Percentiles rank a stretch among this genome's conserved stretches.
Conservation (phyloP, 37 sponge, comb jelly and placozoan species). For the Geodia barretti region DNA sequence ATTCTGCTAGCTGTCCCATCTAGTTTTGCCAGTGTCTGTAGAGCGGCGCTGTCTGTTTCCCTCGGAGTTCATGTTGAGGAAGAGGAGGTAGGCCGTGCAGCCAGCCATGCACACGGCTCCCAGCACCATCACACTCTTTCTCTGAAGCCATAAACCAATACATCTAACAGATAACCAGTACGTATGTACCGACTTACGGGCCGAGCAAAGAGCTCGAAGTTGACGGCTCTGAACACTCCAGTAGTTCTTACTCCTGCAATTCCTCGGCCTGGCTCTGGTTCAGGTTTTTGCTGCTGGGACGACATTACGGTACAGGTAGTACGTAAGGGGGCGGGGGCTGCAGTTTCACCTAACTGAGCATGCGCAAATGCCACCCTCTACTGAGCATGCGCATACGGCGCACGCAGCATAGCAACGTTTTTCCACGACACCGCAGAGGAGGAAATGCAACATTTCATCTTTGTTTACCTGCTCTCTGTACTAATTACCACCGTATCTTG, state of each 20-base stretch:
- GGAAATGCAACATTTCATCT: too few species aligned
- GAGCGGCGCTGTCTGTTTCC: not conserved
- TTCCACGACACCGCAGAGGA: too few species aligned
- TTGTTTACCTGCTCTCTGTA: too few species aligned
- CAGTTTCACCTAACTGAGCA: too few species aligned
- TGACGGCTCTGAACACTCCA: conserved; percentile 61
- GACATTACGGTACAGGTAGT: too few species aligned
- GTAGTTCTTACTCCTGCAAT: conserved; percentile 45
- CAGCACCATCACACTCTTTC: conserved; percentile 55
- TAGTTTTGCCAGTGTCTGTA: not conserved
- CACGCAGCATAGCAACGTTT: too few species aligned
- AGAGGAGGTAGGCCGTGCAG: conserved; percentile 36
- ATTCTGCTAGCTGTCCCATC: conserved; percentile 17
- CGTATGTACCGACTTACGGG: conserved; percentile 29
- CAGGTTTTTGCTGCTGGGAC: too few species aligned
- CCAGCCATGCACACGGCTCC: conserved; percentile 67
- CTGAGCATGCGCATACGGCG: too few species aligned
- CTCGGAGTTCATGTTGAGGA: conserved; percentile 56
- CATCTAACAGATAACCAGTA: not conserved
- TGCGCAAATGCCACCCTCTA: too few species aligned
- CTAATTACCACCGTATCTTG: too few species aligned
- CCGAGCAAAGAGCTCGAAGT: conserved; percentile 74
- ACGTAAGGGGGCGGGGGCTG: too few species aligned
- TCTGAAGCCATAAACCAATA: too few species aligned
- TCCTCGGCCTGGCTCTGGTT: conserved; percentile 29